Evolutionary conservation across 2,113 vertebrate species (phyloP).

Genomic region (Hypomesus transpacificus): DNA sequence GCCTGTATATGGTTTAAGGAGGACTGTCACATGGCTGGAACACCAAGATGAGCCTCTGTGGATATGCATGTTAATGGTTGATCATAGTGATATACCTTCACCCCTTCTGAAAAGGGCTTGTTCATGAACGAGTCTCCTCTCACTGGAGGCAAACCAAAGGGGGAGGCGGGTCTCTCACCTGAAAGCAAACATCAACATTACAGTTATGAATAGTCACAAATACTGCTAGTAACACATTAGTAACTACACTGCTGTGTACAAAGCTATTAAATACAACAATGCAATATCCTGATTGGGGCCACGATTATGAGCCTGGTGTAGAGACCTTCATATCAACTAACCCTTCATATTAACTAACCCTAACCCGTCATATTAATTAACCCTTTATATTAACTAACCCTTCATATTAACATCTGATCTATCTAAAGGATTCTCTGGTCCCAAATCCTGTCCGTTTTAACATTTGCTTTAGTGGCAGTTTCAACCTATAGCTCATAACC

Average conservation of each 20-base stretch:
- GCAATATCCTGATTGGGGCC: too few species aligned
- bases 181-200: not conserved
- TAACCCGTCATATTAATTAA: too few species aligned
- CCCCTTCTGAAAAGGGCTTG: not conserved
- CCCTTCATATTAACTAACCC: too few species aligned
- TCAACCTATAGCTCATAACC: too few species aligned
- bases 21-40: not conserved
- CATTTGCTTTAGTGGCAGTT: too few species aligned
- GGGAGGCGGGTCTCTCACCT: not conserved
- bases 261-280: not conserved
- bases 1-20: too few species aligned
- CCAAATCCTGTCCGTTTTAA: too few species aligned
- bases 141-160: not conserved
- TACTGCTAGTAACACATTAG: not conserved
- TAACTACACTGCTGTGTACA: not conserved
- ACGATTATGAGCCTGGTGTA: too few species aligned
- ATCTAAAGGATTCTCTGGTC: too few species aligned
- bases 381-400: too few species aligned
- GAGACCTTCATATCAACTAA: too few species aligned
- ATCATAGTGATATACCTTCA: not conserved
- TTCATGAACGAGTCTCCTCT: not conserved
- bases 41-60: not conserved
- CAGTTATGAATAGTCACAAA: not conserved
- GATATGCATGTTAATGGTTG: not conserved
- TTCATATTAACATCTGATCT: too few species aligned